phyloP scores from a whole-genome alignment of 35 echinoderm and acorn worm species.

The Lytechinus variegatus region DNA sequence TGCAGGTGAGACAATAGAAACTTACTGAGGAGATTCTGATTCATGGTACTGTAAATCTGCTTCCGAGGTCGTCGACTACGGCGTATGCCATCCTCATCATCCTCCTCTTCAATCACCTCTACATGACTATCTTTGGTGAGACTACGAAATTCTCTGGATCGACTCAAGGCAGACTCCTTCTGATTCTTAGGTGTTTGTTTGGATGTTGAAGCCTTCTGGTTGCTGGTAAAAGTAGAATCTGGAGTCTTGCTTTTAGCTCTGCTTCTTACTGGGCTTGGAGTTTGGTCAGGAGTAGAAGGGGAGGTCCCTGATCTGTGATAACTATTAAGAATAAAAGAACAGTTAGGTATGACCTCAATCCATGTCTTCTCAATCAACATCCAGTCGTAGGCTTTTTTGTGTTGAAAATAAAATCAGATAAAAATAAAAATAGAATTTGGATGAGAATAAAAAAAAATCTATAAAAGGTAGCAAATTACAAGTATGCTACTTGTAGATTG shows the following conservation, averaged over 20 bases:
- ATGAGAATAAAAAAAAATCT: too few species aligned
- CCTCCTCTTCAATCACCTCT: conserved; percentile 41
- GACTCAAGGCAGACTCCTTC: background rate
- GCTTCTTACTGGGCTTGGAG: background rate
- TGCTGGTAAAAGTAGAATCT: background rate
- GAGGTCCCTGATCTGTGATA: background rate
- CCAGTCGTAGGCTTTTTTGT: too few species aligned
- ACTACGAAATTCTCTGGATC: conserved; percentile 25
- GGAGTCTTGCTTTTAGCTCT: background rate
- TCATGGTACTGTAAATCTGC: conserved; percentile 76
- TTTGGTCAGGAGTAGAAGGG: background rate
- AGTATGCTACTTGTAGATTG: too few species aligned
- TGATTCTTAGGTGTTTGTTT: background rate
- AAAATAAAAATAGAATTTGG: too few species aligned
- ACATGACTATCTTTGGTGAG: background rate
- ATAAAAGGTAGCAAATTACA: too few species aligned
- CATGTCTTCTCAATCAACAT: too few species aligned
- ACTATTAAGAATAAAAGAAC: background rate
- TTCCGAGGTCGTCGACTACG: conserved; percentile 68
- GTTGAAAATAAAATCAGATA: too few species aligned
- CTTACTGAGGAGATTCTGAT: conserved; percentile 71
- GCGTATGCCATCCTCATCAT: conserved; percentile 37
- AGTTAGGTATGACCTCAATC: too few species aligned
- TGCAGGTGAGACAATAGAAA: too few species aligned
- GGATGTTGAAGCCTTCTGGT: background rate